Percentiles rank a stretch among this genome's conserved stretches.
These are phyloP conservation scores for Morbakka virulenta DNA, from an alignment of 30 jellyfish, hydroid and myxozoan genomes.

Conservation along the genomic window DNA sequence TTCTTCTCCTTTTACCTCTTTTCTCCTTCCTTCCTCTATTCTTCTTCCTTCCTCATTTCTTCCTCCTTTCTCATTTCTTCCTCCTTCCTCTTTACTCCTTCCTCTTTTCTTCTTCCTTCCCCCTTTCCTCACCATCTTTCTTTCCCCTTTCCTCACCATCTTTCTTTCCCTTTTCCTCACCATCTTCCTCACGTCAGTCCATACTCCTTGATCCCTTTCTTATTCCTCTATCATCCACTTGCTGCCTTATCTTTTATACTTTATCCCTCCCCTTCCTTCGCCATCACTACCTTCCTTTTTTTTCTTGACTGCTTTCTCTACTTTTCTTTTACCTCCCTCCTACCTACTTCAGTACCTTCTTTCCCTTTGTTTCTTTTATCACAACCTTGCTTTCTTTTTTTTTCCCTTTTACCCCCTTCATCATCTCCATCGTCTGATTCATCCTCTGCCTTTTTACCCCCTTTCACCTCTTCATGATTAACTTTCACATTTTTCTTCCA, in stretches of 20 bases:
- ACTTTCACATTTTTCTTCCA: no score
- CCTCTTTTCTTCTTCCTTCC: neutral
- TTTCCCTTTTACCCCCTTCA: no score
- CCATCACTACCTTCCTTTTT: no score
- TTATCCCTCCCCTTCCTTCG: neutral
- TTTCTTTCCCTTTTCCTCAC: neutral
- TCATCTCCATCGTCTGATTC: no score
- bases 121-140: neutral
- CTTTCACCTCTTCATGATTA: no score
- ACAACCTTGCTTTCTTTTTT: no score
- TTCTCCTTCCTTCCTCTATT: neutral
- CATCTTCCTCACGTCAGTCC: neutral
- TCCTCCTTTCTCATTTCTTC: neutral
- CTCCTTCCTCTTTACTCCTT: neutral
- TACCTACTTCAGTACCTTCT: no score
- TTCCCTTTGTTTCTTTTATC: no score
- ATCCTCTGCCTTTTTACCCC: no score
- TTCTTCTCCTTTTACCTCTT: neutral
- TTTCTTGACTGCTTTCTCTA: no score
- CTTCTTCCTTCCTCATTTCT: neutral
- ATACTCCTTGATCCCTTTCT: neutral
- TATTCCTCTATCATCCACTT: neutral
- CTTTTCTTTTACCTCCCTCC: no score
- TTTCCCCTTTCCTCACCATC: neutral
- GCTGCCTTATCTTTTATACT: neutral